A percentile compares a stretch with the other conserved stretches of the same genome.
These are phyloP conservation scores for Agapornis canus DNA, from an alignment of 2,797 vertebrate genomes.

Conservation along the genomic window DNA sequence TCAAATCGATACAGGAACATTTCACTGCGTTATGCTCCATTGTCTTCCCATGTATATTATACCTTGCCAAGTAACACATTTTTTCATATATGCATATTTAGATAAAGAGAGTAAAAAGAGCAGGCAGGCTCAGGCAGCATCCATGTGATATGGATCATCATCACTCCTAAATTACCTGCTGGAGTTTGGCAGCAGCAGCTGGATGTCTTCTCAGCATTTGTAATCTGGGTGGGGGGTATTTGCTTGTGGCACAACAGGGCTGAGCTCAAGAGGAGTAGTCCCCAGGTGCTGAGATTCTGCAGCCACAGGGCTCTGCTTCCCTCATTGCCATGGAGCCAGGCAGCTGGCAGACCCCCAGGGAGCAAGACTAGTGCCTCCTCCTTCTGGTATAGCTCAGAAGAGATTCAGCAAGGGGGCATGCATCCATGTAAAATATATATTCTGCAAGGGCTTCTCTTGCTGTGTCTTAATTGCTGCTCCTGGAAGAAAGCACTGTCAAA, in stretches of 20 bases:
- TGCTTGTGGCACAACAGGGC: accelerated
- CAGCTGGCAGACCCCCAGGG: background rate
- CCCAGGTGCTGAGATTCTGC: background rate
- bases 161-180: background rate
- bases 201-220: background rate
- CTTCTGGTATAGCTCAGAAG: background rate
- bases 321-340: background rate
- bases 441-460: background rate
- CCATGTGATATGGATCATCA: background rate
- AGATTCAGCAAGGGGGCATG: accelerated
- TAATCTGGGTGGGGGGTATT: background rate
- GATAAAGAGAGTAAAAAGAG: background rate
- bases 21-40: background rate
- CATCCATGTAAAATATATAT: background rate
- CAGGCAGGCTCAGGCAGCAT: background rate
- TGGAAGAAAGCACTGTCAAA: background rate
- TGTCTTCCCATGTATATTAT: background rate
- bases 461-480: background rate
- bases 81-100: background rate
- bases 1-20: slow-evolving; percentile 8
- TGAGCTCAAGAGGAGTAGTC: background rate
- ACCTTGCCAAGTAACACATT: background rate
- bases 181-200: background rate
- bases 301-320: background rate
- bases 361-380: background rate